A percentile compares a stretch with the other conserved stretches of the same genome.
phyloP scores from a whole-genome alignment of 2,888 invertebrate species.

The Troglohyphantes excavatus region DNA sequence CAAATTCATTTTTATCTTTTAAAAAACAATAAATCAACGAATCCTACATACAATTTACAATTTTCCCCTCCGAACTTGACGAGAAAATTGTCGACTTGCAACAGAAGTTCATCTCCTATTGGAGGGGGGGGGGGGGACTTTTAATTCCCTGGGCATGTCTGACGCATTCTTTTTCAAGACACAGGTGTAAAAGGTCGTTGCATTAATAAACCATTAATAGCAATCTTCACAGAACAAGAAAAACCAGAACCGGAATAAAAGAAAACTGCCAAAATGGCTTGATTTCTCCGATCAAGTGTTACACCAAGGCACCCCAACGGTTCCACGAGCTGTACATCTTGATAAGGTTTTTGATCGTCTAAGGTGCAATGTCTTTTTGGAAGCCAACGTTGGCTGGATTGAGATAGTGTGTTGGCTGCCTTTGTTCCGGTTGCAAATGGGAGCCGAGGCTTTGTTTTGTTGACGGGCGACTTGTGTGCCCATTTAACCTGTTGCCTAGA shows the following conservation, averaged over 20 bases:
- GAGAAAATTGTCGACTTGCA: conserved; percentile 35
- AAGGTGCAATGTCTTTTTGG: too few species aligned
- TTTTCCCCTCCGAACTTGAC: conserved; percentile 21
- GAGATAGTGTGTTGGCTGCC: background rate
- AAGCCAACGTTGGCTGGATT: background rate
- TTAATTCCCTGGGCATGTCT: conserved; percentile 21
- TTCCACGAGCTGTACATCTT: background rate
- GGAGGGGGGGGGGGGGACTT: background rate
- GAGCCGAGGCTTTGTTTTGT: background rate
- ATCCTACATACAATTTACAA: conserved; percentile 10
- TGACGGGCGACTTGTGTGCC: background rate
- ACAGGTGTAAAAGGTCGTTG: conserved; percentile 46
- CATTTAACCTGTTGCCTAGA: conserved; percentile 10
- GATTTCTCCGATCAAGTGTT: conserved; percentile 54
- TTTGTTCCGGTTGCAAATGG: conserved; percentile 53
- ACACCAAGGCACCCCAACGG: background rate
- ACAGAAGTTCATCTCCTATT: background rate
- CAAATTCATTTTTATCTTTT: background rate
- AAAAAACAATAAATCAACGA: background rate
- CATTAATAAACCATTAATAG: conserved; percentile 71
- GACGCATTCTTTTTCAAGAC: conserved; percentile 7
- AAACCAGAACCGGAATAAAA: conserved; percentile 59
- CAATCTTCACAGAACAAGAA: conserved; percentile 58
- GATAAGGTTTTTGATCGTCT: background rate
- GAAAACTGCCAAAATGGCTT: conserved; percentile 44